Base-by-base conservation (phyloP, 2,113 vertebrate species). In the Elaphurus davidianus region DNA sequence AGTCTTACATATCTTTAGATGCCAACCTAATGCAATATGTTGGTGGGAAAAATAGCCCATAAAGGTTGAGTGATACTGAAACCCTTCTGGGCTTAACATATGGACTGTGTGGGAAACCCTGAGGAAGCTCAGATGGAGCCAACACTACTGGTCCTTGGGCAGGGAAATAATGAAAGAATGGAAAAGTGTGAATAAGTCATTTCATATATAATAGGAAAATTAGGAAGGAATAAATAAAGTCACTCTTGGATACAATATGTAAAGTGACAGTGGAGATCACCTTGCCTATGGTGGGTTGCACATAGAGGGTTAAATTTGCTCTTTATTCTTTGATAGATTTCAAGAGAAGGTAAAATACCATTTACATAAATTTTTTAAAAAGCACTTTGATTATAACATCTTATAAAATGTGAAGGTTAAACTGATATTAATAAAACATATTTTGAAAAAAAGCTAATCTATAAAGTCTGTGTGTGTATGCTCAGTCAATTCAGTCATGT, bases 111-210 rank as follows among this genome's bases (percentile, higher is more conserved):
- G 1, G 94, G 97, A 98, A 97, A 74, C 64, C 19, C 92, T 28
- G 78, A 98, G 98, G 96, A 98, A 99, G 90, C 43, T 13, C 97
- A 97, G 97, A 98, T 98, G 98, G 98, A 98, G 96, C 59, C 92
- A 93, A 86, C 45, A 93, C 90, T 74, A 86, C 11, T 87, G 71
- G 40, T 95, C 59, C 87, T 94, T 96, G 95, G 97, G 57, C 94
- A 98, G 97, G 95, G 97, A 98, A 98, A 97, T 95, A 98, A 47
- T 28, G 7, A 71, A 96, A 40, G 33, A 88, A 92, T 96, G 97
- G 96, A 98, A 98, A 97, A 94, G 74, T 87, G 84, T 30, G 12
- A 98, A 88, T 97, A 95, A 98, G 55, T 95, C 97, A 97, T 47
- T 96, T 96, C 5, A 6, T 30, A 28, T 93, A 93, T 60, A 93